Evolutionary conservation across 2,113 vertebrate species (phyloP).

Genomic region (Misgurnus anguillicaudatus): DNA sequence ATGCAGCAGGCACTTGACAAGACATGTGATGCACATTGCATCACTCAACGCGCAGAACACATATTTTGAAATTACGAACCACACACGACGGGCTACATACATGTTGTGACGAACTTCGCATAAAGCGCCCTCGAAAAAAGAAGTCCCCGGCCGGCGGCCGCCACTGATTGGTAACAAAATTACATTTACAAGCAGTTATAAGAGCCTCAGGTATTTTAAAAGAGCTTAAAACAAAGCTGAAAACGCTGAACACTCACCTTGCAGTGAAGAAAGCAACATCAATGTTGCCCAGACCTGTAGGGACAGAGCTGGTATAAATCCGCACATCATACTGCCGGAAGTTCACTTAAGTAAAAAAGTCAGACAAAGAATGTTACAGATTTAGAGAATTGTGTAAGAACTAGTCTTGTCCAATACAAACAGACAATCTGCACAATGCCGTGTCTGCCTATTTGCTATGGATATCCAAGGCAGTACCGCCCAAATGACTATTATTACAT

Average conservation of each 20-base stretch:
- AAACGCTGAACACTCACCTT: slow-evolving; percentile 36
- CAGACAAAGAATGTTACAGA: background rate
- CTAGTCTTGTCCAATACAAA: background rate
- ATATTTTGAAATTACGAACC: too few relatives aligned
- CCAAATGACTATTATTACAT: background rate
- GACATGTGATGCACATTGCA: too few relatives aligned
- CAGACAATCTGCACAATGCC: background rate
- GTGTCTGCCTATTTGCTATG: too few relatives aligned
- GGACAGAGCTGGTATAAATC: slow-evolving; percentile 9
- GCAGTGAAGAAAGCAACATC: slow-evolving; percentile 31
- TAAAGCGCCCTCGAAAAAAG: too few relatives aligned
- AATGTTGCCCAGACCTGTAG: slow-evolving; percentile 40
- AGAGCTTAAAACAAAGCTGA: background rate
- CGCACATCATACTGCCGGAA: slow-evolving; percentile 47
- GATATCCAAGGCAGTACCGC: background rate
- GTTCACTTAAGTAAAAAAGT: background rate
- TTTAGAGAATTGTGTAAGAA: background rate
- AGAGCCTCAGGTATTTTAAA: background rate
- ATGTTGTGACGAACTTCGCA: too few relatives aligned
- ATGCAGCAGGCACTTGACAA: too few relatives aligned
- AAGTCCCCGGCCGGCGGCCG: too few relatives aligned
- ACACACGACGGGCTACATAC: too few relatives aligned
- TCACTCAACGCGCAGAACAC: too few relatives aligned
- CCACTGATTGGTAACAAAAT: too few relatives aligned
- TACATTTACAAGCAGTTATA: too few relatives aligned